A percentile compares a stretch with the other conserved stretches of the same genome.
These are phyloP conservation scores for Sciurus vulgaris DNA, from an alignment of 2,797 vertebrate species.

Conservation along the genomic window DNA sequence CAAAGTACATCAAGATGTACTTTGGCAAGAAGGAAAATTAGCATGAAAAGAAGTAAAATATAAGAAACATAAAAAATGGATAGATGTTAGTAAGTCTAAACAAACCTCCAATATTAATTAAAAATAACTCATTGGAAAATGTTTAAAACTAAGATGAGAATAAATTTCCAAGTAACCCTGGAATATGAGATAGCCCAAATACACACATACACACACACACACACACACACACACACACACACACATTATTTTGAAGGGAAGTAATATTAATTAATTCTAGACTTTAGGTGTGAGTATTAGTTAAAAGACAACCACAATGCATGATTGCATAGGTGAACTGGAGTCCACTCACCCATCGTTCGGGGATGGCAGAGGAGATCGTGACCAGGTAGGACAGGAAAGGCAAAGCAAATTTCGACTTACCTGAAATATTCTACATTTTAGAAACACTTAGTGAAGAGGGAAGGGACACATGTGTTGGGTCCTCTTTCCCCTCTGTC, in stretches of 20 bases:
- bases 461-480: not conserved
- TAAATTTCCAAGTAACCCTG: not conserved
- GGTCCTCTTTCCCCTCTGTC: not conserved
- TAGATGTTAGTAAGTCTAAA: not conserved
- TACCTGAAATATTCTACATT: not conserved
- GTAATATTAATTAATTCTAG: not conserved
- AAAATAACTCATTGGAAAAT: not conserved
- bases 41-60: not conserved
- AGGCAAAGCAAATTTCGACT: not conserved
- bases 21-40: not conserved
- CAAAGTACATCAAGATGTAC: not conserved
- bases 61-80: not conserved
- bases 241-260: not conserved
- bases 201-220: too few species aligned
- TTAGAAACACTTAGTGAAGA: not conserved
- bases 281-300: not conserved
- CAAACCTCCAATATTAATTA: not conserved
- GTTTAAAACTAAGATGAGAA: slow-evolving; percentile 2
- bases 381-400: not conserved
- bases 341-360: not conserved
- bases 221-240: too few species aligned
- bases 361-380: not conserved
- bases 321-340: not conserved
- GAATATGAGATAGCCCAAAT: not conserved
- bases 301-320: not conserved